Evolutionary conservation across 2,797 vertebrate genomes (phyloP), one percentile per base, ranked within the genome.

Genomic region (Hydrophis major): DNA sequence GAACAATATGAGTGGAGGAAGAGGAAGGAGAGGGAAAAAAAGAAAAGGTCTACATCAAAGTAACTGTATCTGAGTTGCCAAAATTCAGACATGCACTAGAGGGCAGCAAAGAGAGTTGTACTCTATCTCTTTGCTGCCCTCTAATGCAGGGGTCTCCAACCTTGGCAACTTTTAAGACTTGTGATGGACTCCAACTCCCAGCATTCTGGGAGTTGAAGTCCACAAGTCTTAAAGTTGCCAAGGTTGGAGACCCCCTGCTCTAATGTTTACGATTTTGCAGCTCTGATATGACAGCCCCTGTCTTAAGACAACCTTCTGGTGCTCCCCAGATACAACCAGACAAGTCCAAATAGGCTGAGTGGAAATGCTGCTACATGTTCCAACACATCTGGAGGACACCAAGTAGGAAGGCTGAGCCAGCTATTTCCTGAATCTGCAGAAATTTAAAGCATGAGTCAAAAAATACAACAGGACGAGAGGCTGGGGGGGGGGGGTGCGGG

Each of bases 341-440:
- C 37, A 83, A 83, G 37, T 47, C 74, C 37, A 78, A 78, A 78
- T 78, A 42, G 37, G 18, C 74, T 3, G 20, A 47, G 74, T 6
- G 3, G 94, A 94, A 95, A 94, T 94, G 86, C 20, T 87, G 92
- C 94, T 94, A 53, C 83, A 59, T 0, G 94, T 0, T 94, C 94
- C 27, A 86, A 88, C 95, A 10, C 0, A 0, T 57, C 5, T 50
- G 93, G 93, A 93, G 93, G 86, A 90, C 69, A 56, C 89, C 63
- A 25, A 55, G 0, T 0, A 94, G 92, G 88, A 25, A 2, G 60
- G 92, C 88, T 93, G 86, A 90, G 50, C 87, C 87, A 83, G 78
- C 78, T 83, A 83, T 91, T 91, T 55, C 86, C 18, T 37, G 56
- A 0, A 7, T 93, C 83, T 13, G 56, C 78, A 7, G 89, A 47